Evolutionary conservation across 2,113 vertebrate species (phyloP).

Genomic region (Pachyramphus minor): DNA sequence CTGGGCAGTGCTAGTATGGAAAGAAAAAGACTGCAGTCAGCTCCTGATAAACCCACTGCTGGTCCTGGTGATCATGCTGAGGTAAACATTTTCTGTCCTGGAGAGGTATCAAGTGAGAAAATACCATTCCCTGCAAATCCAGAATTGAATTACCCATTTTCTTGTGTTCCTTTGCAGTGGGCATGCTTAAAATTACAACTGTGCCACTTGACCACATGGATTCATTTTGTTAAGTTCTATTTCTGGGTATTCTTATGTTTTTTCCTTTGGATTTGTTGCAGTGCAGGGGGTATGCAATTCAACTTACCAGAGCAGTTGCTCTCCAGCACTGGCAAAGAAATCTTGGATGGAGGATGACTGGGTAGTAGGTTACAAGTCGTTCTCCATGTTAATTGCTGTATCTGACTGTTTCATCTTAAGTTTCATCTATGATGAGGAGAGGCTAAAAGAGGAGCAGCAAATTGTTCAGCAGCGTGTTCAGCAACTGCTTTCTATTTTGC

Average conservation of each 20-base stretch:
- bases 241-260: not conserved
- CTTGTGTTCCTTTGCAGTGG: not conserved
- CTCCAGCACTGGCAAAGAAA: not conserved
- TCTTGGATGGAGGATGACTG: not conserved
- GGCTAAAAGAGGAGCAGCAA: conserved; percentile 72
- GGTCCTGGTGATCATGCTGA: not conserved
- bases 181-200: not conserved
- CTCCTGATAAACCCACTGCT: not conserved
- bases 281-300: not conserved
- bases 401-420: not conserved
- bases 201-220: not conserved
- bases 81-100: not conserved
- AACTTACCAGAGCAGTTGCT: not conserved
- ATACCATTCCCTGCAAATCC: not conserved
- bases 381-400: not conserved
- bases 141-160: not conserved
- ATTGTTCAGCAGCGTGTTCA: conserved; percentile 75
- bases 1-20: fast-evolving
- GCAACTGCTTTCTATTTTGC: conserved; percentile 82
- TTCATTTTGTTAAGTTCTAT: not conserved
- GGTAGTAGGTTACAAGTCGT: not conserved
- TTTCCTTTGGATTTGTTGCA: not conserved
- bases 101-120: not conserved
- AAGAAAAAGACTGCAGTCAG: not conserved
- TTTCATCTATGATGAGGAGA: conserved; percentile 61